These are phyloP conservation scores for Nemotelus pantherinus DNA, from an alignment of 2,888 invertebrate genomes.

Conservation along the genomic window DNA sequence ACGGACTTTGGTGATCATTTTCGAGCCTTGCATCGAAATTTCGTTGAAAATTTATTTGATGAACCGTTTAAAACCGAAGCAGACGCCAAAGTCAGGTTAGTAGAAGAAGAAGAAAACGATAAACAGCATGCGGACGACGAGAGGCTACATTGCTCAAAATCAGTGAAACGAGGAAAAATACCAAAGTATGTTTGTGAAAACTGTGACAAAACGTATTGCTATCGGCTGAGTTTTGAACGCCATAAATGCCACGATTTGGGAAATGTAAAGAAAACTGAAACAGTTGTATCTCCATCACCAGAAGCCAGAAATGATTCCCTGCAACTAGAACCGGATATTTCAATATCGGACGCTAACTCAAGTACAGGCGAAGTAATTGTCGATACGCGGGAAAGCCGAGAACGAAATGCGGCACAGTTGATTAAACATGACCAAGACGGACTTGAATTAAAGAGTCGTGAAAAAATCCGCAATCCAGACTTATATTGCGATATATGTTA, in stretches of 20 bases:
- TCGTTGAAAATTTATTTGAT: neutral
- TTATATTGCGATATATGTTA: constrained; percentile 25
- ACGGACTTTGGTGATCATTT: constrained; percentile 3
- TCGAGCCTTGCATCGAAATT: neutral
- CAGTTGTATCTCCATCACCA: neutral
- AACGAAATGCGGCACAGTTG: no score
- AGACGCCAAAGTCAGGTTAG: neutral
- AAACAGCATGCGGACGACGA: neutral
- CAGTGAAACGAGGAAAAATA: neutral
- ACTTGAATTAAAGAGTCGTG: neutral
- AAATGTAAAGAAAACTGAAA: neutral
- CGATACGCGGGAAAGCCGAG: no score
- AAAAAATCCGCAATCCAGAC: neutral
- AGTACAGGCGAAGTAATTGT: no score
- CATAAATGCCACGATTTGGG: neutral
- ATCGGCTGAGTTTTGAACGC: neutral
- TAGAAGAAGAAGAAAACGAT: neutral
- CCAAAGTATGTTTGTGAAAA: neutral
- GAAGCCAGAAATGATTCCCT: neutral
- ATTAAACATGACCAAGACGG: neutral
- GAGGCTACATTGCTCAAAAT: neutral
- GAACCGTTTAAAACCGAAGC: neutral
- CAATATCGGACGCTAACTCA: neutral
- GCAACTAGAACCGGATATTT: neutral
- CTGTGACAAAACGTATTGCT: neutral